Evolutionary conservation across 2,888 invertebrate species (phyloP), one percentile per base, ranked within the genome.

Genomic region (Cremastinae sp.): DNA sequence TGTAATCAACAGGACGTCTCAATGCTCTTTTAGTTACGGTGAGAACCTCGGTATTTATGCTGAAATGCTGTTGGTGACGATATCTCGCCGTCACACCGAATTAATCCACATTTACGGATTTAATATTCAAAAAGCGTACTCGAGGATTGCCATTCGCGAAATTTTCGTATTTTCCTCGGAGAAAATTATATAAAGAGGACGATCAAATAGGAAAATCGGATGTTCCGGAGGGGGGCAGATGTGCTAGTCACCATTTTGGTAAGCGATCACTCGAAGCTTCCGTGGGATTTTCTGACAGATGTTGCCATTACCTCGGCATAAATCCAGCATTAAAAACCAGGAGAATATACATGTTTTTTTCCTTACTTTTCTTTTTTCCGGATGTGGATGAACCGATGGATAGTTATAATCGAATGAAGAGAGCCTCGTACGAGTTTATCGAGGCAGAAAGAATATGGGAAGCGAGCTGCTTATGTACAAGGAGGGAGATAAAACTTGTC

Each of bases 211-310:
- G 37, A 4, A n/a, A 64, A 22, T 9, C 18, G 16, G 43, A 22
- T 10, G 22, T 28, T 65, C 18, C n/a, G 14, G 0, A 12, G 18
- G 28, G 16, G 20, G 28, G 28, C 68, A 69, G 69, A 59, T 59
- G 51, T 16, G 35, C 35, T 20, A 12, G 45, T 47, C 45, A 35
- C 20, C 2, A 45, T 37, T 39, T 41, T 8, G 12, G 2, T 41
- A 18, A 51, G 59, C 41, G 41, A 69, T 49, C 51, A 22, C 51
- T 43, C 9, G 43, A 18, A 53, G 43, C 53, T 61, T 53, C 43
- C 69, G 69, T 70, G 69, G 43, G 69, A 70, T 70, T 61, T 70
- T 61, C 51, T 41, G 61, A 70, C 69, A 70, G 69, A 45, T 70
- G 69, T 51, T 70, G 9, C 28, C 43, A 28, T 22, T 35, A 45